A percentile compares a stretch with the other conserved stretches of the same genome.
phyloP scores from a whole-genome alignment of 2,797 vertebrate species.

The Scleropages formosus region DNA sequence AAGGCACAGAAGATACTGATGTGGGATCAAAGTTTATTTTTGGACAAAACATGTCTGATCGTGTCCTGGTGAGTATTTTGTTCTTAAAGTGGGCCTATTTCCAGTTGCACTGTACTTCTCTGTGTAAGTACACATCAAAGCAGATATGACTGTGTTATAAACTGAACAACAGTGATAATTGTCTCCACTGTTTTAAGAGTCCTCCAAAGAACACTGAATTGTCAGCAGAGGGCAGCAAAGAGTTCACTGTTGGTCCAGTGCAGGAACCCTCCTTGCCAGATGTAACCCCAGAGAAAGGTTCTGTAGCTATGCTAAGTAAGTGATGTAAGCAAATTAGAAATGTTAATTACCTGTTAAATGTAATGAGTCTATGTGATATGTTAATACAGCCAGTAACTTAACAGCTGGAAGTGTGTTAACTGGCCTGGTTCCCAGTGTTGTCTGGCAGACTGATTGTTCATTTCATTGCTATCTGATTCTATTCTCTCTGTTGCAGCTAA shows the following conservation, averaged over 20 bases:
- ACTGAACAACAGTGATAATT: background rate
- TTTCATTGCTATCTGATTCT: background rate
- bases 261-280: conserved; percentile 88
- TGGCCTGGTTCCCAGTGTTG: background rate
- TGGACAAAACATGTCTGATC: conserved; percentile 97
- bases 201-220: conserved; percentile 82
- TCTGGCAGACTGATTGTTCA: background rate
- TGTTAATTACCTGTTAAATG: too few relatives aligned
- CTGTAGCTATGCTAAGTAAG: conserved; percentile 1
- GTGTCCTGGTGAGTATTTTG: conserved; percentile 85
- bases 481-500: conserved; percentile 63
- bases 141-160: background rate
- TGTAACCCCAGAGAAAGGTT: conserved; percentile 89
- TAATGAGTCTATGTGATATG: background rate
- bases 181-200: conserved; percentile 72
- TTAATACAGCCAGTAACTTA: background rate
- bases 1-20: conserved; percentile 80
- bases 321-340: too few relatives aligned
- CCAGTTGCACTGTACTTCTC: too few relatives aligned
- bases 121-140: background rate
- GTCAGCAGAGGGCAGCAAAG: conserved; percentile 79
- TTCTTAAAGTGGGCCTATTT: background rate
- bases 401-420: background rate
- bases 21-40: conserved; percentile 91
- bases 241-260: conserved; percentile 69